These are phyloP conservation scores for Chalcosyrphus nemorum DNA, from an alignment of 2,888 invertebrate species.

Conservation along the genomic window DNA sequence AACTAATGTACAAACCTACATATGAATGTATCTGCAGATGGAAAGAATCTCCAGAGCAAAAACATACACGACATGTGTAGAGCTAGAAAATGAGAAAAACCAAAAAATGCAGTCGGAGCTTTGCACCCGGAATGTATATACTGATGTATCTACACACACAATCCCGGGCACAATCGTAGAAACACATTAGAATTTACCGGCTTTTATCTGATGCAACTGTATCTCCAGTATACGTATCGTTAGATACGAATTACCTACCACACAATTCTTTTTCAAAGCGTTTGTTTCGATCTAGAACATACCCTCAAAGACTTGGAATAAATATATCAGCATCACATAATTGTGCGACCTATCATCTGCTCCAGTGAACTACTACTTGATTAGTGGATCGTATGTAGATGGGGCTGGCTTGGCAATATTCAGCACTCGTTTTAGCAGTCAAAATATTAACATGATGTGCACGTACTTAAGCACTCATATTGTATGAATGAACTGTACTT, in stretches of 20 bases:
- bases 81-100: neutral
- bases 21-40: conserved; percentile 1
- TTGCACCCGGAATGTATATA: neutral
- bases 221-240: neutral
- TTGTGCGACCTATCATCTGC: conserved; percentile 24
- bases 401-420: too few species aligned
- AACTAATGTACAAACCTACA: too few species aligned
- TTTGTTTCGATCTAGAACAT: neutral
- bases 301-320: neutral
- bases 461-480: too few species aligned
- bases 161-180: neutral
- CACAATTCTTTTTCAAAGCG: too few species aligned
- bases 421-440: too few species aligned
- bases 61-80: neutral
- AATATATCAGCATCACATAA: conserved; percentile 1
- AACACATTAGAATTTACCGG: conserved; percentile 5
- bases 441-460: too few species aligned
- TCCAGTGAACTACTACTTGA: conserved; percentile 14
- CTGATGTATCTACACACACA: too few species aligned
- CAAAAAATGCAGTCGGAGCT: conserved; percentile 4
- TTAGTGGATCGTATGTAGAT: neutral
- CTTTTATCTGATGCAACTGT: conserved; percentile 29
- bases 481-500: too few species aligned
- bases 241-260: neutral
- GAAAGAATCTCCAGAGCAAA: neutral